Base-by-base conservation (phyloP, 2,797 vertebrate species). In the Enteromius argenteus region DNA sequence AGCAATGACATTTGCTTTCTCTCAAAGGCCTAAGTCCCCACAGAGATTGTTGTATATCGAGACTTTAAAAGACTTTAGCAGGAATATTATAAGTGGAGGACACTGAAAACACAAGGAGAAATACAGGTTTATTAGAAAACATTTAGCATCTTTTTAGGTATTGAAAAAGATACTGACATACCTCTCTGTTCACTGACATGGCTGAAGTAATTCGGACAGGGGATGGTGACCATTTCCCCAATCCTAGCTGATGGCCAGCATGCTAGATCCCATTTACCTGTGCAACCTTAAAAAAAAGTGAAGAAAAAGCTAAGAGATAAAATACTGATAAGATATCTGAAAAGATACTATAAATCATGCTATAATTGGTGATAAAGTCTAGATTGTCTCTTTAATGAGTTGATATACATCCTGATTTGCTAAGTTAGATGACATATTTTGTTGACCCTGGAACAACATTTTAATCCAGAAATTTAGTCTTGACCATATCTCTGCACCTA, bases 221-320 rank as follows among this genome's bases (percentile, higher is more conserved):
- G 92, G 80, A 96, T 90, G 56, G 96, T 94, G 44, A 97, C 96
- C n/a, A 95, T 89, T 72, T 97, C 93, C 84, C 97, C 97, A 14
- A 93, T 86, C 2, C 90, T 90, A 0, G 96, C 96, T 2, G 94
- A 91, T 0, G 97, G 97, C 98, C 98, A 99, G 92, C 98, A 99
- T 0, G 96, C 96, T 83, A 97, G 90, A 86, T 99, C 97, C 97
- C 97, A 99, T 17, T 92, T 94, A 80, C 90, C 94, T 15, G 86
- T 89, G 87, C 98, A 99, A 81, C 96, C 98, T 99, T 90, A 30
- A 42, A 77, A 39, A 64, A 10, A 56, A 71, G 39, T 85, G 39
- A 6, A 53, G 32, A 49, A 66, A 79, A 76, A 62, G 53, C 35
- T 37, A 74, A 5, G 42, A 32, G 21, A 49, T 37, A 2, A 5